Evolutionary conservation across 1,140 invertebrate genomes (phyloP), one percentile per base, ranked within the genome.

Genomic region (Brachystomella parvula): DNA sequence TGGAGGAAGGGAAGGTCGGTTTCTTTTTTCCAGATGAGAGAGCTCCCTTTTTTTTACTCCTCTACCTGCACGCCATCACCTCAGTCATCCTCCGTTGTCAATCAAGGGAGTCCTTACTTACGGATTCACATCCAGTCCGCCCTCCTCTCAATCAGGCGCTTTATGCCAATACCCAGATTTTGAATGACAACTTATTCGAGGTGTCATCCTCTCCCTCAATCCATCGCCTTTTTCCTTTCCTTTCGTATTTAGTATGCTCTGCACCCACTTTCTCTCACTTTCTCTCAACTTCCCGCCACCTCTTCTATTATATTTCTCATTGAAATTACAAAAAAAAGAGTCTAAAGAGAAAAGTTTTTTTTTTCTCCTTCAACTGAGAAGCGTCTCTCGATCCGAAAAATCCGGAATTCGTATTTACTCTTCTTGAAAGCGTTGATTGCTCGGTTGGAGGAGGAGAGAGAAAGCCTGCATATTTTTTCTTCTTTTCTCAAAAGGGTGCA

Each of bases 231-330:
- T 9, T 28, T 9, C 3, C 28, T 57, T 57, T 57, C 53, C n/a
- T 12, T 29, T 57, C 28, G 53, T 57, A 57, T 57, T 57, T 29
- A 57, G n/a, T 57, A 29, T 57, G 53, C 53, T 29, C 28, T 47
- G 44, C 15, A 47, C 28, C 53, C n/a, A 12, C 21, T 12, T 21
- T 21, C 53, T 12, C 53, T 24, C 28, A 21, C 12, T 29, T 57
- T 21, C 53, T 29, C n/a, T 12, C n/a, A 21, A 6, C 53, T 30
- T 64, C 30, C 28, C 63, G 63, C 63, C 30, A 61, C 56, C 64
- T 58, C 63, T 70, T 65, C 69, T 65, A 70, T 70, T 70, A 70
- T 70, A 47, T 47, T 71, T 72, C 72, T 74, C 74, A 74, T 71
- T 68, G 71, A 74, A 74, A 74, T 74, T 74, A 74, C 67, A 39